Base-by-base conservation (phyloP, 92 coral and sea anemone genomes). In the Phymanthus crucifer region DNA sequence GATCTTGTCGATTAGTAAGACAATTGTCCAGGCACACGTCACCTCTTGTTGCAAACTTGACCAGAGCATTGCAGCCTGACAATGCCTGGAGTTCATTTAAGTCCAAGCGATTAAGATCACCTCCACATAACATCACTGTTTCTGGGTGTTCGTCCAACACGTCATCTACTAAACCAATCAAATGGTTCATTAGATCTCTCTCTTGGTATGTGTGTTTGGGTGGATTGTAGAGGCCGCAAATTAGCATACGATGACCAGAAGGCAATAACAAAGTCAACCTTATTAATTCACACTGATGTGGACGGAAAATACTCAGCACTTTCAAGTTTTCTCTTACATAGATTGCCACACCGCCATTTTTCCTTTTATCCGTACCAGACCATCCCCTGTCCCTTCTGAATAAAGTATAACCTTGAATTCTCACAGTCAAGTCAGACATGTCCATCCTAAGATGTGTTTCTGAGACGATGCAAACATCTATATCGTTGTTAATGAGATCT, bases 1-100 rank as follows among this genome's bases (percentile, higher is more conserved):
- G 72, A 64, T 90, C 93, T 56, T 47, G 79, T 23, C 90, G 84
- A 77, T 89, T 86, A 35, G 93, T 78, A 64, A 85, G 81, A 65
- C 88, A 80, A 71, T 89, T 84, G 76, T 89, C 92, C 45, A 89
- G 75, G 68, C 88, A 85, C 70, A 84, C 82, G 83, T 84, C 78
- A 73, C 85, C 86, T 52, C 92, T 81, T 37, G 86, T 85, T 56
- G 65, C 65, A 56, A 56, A 21, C 26, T 56, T 56, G 26, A 56
- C 65, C 65, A 56, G 65, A 56, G n/a, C 65, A 56, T 56, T 56
- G 29, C 65, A 56, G n/a, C 65, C 65, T 56, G 65, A 56, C 65
- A 56, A 56, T 56, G 65, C 65, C 27, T 56, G 65, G n/a, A 56
- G 65, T 56, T 56, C 65, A 56, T 56, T 56, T 56, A 56, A 56